These are phyloP conservation scores for Pangasius sanitwongsei DNA, from an alignment of 2,797 vertebrate genomes.

Conservation along the genomic window DNA sequence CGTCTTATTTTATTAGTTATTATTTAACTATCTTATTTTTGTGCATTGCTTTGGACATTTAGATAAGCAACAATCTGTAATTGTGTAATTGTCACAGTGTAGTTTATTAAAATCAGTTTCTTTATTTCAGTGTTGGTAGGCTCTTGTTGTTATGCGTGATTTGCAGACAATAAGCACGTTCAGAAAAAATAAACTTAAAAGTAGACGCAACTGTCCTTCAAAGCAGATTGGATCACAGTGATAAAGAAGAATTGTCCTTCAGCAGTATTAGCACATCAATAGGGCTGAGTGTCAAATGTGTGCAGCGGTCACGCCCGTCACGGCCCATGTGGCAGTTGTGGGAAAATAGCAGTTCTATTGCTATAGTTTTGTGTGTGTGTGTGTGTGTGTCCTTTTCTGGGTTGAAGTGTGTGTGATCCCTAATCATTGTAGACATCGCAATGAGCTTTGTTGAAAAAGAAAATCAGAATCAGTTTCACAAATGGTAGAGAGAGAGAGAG, in stretches of 20 bases:
- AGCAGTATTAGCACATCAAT: conserved; percentile 44
- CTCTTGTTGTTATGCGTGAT: background rate
- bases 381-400: background rate
- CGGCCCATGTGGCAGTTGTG: conserved; percentile 26
- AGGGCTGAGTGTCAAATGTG: conserved; percentile 31
- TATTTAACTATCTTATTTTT: background rate
- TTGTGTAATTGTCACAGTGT: too few species aligned
- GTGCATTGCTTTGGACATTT: background rate
- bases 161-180: background rate
- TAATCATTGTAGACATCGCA: background rate
- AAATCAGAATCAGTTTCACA: background rate
- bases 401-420: conserved; percentile 13
- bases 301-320: conserved; percentile 37
- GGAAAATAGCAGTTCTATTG: conserved; percentile 29
- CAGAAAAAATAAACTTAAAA: background rate
- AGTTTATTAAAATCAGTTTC: background rate
- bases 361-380: conserved; percentile 7
- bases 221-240: conserved; percentile 7
- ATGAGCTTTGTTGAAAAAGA: background rate
- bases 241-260: conserved; percentile 18
- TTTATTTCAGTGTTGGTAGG: background rate
- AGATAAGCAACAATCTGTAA: background rate
- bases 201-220: conserved; percentile 14
- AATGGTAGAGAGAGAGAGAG: background rate
- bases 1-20: background rate